Evolutionary conservation across 2,113 vertebrate species (phyloP).

Genomic region (Petroica traversi): DNA sequence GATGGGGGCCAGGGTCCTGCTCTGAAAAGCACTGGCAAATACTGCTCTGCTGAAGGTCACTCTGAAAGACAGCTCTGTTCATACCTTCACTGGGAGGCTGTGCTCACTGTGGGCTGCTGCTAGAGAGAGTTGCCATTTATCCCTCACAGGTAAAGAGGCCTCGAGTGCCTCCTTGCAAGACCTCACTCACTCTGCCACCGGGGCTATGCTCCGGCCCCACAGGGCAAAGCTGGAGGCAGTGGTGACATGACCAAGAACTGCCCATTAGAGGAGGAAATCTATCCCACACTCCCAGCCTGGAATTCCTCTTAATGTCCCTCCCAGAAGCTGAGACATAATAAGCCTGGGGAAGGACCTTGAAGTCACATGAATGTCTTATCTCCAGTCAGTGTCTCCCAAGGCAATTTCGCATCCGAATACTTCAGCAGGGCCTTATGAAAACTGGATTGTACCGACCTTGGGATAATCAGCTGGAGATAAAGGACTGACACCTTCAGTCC

Average conservation of each 20-base stretch:
- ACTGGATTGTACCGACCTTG: not conserved
- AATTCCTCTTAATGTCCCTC: not conserved
- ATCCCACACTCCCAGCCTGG: not conserved
- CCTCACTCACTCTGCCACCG: not conserved
- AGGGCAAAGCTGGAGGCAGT: not conserved
- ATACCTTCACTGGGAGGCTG: not conserved
- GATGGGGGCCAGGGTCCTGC: not conserved
- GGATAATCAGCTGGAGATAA: not conserved
- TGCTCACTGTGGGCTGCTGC: not conserved
- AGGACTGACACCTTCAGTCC: not conserved
- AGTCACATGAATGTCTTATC: not conserved
- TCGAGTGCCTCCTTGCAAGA: not conserved
- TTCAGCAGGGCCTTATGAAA: not conserved
- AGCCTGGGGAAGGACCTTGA: not conserved
- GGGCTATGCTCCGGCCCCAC: not conserved
- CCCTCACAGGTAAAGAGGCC: not conserved
- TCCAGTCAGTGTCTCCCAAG: not conserved
- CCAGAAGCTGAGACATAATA: not conserved
- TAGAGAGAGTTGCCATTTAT: not conserved
- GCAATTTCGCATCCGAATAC: not conserved
- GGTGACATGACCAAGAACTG: not conserved
- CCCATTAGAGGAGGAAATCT: not conserved
- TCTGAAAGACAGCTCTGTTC: not conserved
- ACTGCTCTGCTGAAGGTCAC: conserved; percentile 14
- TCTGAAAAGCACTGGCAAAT: not conserved